A percentile compares a stretch with the other conserved stretches of the same genome.
These are phyloP conservation scores for Cryptoblepharus egeriae DNA, from an alignment of 2,797 vertebrate genomes.

Conservation along the genomic window DNA sequence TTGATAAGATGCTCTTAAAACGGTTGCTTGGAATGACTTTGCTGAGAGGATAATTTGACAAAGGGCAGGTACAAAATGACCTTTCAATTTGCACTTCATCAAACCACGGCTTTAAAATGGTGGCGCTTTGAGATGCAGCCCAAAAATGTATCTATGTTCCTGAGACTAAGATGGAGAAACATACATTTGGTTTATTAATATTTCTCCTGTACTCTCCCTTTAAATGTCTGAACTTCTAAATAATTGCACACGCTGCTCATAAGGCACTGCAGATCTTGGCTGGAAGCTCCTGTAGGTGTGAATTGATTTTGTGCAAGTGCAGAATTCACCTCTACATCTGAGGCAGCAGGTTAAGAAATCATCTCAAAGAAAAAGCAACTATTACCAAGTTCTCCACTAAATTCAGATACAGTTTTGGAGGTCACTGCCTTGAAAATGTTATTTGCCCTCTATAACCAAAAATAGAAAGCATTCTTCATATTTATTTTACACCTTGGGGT, in stretches of 20 bases:
- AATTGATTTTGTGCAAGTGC: constrained; percentile 1
- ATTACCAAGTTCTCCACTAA: neutral
- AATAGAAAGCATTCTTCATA: neutral
- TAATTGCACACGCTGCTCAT: constrained; percentile 10
- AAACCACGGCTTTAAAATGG: constrained; percentile 3
- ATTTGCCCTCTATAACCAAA: neutral
- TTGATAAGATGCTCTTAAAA: constrained; percentile 33
- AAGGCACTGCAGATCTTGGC: neutral
- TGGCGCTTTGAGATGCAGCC: neutral
- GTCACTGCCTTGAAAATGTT: neutral
- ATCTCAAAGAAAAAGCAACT: neutral
- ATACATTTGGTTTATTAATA: constrained; percentile 7
- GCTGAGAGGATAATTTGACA: constrained; percentile 25
- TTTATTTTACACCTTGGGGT: neutral
- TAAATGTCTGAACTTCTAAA: constrained; percentile 8
- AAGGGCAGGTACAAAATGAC: constrained; percentile 14
- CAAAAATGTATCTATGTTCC: neutral
- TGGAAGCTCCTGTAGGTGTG: neutral
- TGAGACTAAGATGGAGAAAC: neutral
- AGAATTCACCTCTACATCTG: neutral
- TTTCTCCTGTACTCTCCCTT: neutral
- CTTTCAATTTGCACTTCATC: constrained; percentile 29
- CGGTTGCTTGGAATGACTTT: constrained; percentile 22
- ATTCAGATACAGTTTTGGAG: neutral
- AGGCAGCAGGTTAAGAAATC: neutral